These are phyloP conservation scores for Hemaris fuciformis DNA, from an alignment of 2,888 invertebrate genomes.

Conservation along the genomic window DNA sequence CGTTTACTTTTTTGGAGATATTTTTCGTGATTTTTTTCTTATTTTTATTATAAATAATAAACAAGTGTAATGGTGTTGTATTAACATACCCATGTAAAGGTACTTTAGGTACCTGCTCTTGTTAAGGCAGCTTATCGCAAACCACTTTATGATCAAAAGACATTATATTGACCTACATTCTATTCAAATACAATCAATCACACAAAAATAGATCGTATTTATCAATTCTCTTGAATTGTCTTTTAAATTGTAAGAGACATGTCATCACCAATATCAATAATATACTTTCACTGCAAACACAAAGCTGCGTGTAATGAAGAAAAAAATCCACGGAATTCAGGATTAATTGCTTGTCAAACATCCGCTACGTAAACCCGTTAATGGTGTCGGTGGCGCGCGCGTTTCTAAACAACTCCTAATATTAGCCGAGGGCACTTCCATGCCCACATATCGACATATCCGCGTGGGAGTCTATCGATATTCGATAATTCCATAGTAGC, in stretches of 20 bases:
- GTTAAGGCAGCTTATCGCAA: too few species aligned
- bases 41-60: too few species aligned
- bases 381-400: conserved; percentile 6
- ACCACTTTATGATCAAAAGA: too few species aligned
- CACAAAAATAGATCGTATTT: too few species aligned
- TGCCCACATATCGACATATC: conserved; percentile 12
- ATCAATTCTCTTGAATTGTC: not conserved
- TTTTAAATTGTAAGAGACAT: not conserved
- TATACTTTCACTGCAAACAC: not conserved
- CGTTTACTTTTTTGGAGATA: too few species aligned
- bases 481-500: conserved; percentile 37
- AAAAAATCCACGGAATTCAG: not conserved
- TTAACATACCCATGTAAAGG: too few species aligned
- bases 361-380: conserved; percentile 15
- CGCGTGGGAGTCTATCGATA: conserved; percentile 32
- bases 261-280: not conserved
- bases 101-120: too few species aligned
- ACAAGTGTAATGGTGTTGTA: too few species aligned
- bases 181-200: too few species aligned
- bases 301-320: not conserved
- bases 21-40: too few species aligned
- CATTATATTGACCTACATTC: too few species aligned
- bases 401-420: conserved; percentile 17
- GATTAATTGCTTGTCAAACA: conserved; percentile 17
- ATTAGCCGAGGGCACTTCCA: conserved; percentile 13